Percentiles rank a stretch among this genome's conserved stretches.
Evolutionary conservation across 2,797 vertebrate genomes (phyloP).

Genomic region (Tapera naevia): DNA sequence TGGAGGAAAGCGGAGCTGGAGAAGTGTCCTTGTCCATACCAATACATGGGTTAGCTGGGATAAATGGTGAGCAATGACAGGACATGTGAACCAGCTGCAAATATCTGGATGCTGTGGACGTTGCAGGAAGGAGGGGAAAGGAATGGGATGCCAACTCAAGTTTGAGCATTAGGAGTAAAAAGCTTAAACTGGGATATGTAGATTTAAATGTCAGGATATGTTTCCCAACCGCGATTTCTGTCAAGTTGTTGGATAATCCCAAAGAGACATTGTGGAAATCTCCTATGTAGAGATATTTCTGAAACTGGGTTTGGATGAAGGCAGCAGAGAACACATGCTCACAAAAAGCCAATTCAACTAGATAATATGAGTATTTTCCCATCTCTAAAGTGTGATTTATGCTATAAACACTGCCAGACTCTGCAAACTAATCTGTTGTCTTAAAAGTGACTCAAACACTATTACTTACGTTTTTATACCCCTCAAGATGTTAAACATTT

Average conservation of each 20-base stretch:
- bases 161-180: not conserved
- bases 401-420: conserved; percentile 30
- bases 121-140: not conserved
- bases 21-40: not conserved
- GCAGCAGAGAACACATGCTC: conserved; percentile 10
- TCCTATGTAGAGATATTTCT: not conserved
- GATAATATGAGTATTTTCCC: conserved; percentile 52
- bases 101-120: not conserved
- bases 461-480: conserved; percentile 54
- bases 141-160: not conserved
- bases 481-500: conserved; percentile 45
- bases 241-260: conserved; percentile 31
- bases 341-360: conserved; percentile 11
- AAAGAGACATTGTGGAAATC: conserved; percentile 24
- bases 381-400: conserved; percentile 54
- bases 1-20: not conserved
- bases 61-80: not conserved
- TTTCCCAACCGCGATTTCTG: conserved; percentile 44
- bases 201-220: conserved; percentile 7
- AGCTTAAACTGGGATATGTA: not conserved
- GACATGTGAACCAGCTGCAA: not conserved
- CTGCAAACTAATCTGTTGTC: conserved; percentile 35
- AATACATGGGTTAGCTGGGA: not conserved
- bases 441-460: conserved; percentile 31
- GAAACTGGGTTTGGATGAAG: conserved; percentile 37